phyloP scores from a whole-genome alignment of 2,797 vertebrate genomes.

The Australoheros facetus region DNA sequence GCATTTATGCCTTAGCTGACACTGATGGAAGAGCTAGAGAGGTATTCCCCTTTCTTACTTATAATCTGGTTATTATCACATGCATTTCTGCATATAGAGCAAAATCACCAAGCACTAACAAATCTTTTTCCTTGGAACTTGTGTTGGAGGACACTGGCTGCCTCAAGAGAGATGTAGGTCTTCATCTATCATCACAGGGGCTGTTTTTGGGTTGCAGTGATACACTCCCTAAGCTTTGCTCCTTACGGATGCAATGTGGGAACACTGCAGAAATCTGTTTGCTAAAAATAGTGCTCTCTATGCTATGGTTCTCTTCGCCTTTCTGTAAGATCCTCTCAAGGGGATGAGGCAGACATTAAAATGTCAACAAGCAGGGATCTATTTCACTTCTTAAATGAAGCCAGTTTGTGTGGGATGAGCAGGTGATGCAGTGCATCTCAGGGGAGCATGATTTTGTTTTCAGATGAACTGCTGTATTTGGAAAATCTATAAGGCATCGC shows the following conservation, averaged over 20 bases:
- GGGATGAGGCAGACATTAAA: conserved; percentile 50
- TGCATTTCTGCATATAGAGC: conserved; percentile 23
- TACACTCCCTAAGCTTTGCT: conserved; percentile 58
- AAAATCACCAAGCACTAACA: conserved; percentile 33
- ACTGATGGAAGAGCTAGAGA: neutral
- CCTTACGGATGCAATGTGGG: conserved; percentile 56
- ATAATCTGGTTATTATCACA: conserved; percentile 12
- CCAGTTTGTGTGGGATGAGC: conserved; percentile 21
- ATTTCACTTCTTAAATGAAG: conserved; percentile 41
- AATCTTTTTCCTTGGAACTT: conserved; percentile 53
- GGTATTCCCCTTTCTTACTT: neutral
- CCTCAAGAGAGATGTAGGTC: conserved; percentile 61
- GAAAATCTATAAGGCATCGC: conserved; percentile 2
- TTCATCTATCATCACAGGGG: conserved; percentile 70
- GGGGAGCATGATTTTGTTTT: conserved; percentile 26
- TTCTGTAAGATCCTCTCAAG: conserved; percentile 57
- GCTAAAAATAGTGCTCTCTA: conserved; percentile 79
- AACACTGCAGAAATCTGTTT: conserved; percentile 68
- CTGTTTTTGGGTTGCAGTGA: conserved; percentile 60
- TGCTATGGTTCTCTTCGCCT: conserved; percentile 55
- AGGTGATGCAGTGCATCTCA: conserved; percentile 5
- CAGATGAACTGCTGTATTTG: conserved; percentile 14
- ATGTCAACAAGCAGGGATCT: conserved; percentile 53
- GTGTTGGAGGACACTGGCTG: conserved; percentile 64
- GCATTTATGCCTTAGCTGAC: conserved; percentile 8